Conservation (phyloP, 2,888 invertebrate genomes). For the Andrena dorsata region DNA sequence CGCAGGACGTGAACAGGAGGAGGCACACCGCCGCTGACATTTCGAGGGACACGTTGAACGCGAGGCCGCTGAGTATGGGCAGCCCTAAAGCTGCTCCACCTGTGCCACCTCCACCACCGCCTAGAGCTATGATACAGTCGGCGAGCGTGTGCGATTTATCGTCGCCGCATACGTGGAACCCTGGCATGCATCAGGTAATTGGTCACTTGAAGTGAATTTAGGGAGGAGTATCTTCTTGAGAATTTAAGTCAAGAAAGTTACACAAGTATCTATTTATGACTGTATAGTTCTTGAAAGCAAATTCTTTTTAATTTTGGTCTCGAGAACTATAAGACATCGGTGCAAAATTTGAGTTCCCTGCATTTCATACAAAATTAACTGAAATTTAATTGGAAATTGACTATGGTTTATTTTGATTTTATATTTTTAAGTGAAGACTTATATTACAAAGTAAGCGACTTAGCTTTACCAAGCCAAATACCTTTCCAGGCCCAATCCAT, state of each 20-base stretch:
- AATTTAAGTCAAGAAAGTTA: too few relatives aligned
- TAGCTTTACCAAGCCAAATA: not conserved
- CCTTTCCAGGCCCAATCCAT: slow-evolving; percentile 88
- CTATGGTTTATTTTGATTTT: not conserved
- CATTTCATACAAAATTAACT: not conserved
- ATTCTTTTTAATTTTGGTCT: too few relatives aligned
- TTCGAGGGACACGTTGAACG: slow-evolving; percentile 72
- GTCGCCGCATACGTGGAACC: slow-evolving; percentile 79
- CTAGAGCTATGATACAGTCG: slow-evolving; percentile 81
- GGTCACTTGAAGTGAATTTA: not conserved
- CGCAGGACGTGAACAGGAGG: slow-evolving; percentile 85
- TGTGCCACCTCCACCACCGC: slow-evolving; percentile 74
- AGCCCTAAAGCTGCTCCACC: slow-evolving; percentile 70
- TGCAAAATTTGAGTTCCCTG: too few relatives aligned
- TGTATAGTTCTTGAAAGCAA: too few relatives aligned
- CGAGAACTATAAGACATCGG: too few relatives aligned
- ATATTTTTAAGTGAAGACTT: too few relatives aligned
- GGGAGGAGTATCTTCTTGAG: too few relatives aligned
- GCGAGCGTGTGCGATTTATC: slow-evolving; percentile 82
- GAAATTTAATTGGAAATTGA: not conserved
- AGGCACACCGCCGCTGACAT: slow-evolving; percentile 74
- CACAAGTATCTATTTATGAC: too few relatives aligned
- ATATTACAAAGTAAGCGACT: not conserved
- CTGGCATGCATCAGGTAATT: slow-evolving; percentile 87
- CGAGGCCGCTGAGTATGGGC: slow-evolving; percentile 76